Base-by-base conservation (phyloP, 1,140 invertebrate genomes). In the Sycobia sp. region DNA sequence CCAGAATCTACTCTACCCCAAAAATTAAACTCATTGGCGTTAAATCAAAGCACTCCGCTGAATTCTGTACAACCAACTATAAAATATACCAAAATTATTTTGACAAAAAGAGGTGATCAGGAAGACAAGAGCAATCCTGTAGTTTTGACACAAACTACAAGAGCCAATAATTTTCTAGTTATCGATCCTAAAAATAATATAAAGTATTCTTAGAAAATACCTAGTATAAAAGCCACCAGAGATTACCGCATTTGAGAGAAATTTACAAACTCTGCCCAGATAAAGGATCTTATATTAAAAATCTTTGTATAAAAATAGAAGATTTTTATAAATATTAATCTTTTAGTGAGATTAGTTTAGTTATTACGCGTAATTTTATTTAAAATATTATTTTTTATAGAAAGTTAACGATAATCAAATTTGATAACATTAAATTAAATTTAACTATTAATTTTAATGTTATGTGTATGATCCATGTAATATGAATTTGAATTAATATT, bases 31-130 rank as follows among this genome's bases (percentile, higher is more conserved):
- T 18, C 39, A 8, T 25, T 43, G 34, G 2, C 32, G 22, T 32
- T 36, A 13, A 69, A 68, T 68, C 67, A 70, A 46, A 61, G n/a
- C 8, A 27, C 7, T 27, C 29, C 38, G 10, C 38, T 41, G 14
- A 51, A 41, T 32, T 38, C 59, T 4, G 13, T 46, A 16, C 72
- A 11, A 2, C 59, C 14, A 71, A 68, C 46, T 70, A 75, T 82
- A 1, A 86, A 85, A 58, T 85, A 82, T 55, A 84, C 83, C 0
- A 84, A 85, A 69, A 85, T 85, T 39, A 84, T 85, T 67, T 62
- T 86, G 29, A 80, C 83, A 3, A 85, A 84, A 55, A 77, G 78
- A 65, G 77, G 20, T 16, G 61, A 62, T 44, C 70, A 72, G 16
- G 71, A 73, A 7, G 71, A 73, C 7, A 47, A 66, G 27, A 54